Percentiles rank a stretch among this genome's conserved stretches.
These are phyloP conservation scores for Lontra canadensis DNA, from an alignment of 2,113 vertebrate genomes.

Conservation along the genomic window DNA sequence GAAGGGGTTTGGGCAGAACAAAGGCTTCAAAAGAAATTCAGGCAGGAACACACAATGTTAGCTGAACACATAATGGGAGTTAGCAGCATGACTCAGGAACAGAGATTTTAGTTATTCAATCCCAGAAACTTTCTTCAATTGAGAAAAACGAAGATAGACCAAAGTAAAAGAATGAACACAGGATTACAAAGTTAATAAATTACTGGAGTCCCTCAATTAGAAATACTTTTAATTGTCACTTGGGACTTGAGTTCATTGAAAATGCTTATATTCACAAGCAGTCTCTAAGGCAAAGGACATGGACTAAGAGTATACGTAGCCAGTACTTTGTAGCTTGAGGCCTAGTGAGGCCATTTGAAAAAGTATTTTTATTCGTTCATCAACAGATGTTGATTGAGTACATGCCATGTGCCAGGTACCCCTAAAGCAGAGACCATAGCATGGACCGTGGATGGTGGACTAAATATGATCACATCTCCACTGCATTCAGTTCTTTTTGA, in stretches of 20 bases:
- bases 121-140: not conserved
- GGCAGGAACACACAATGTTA: slow-evolving; percentile 31
- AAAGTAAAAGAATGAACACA: slow-evolving; percentile 38
- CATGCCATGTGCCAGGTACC: not conserved
- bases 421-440: not conserved
- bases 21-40: slow-evolving; percentile 65
- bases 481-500: not conserved
- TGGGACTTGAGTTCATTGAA: slow-evolving; percentile 1
- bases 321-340: not conserved
- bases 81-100: not conserved
- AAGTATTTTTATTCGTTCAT: not conserved
- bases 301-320: not conserved
- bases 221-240: not conserved
- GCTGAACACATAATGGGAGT: slow-evolving; percentile 8
- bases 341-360: not conserved
- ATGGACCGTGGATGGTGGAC: not conserved
- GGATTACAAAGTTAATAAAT: not conserved
- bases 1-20: slow-evolving; percentile 59
- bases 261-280: not conserved
- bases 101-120: not conserved
- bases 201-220: not conserved
- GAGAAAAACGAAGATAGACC: not conserved
- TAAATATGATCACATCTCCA: not conserved
- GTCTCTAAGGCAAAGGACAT: not conserved
- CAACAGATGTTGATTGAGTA: not conserved